Evolutionary conservation across 2,797 vertebrate genomes (phyloP).

Genomic region (Gallinago stenura): DNA sequence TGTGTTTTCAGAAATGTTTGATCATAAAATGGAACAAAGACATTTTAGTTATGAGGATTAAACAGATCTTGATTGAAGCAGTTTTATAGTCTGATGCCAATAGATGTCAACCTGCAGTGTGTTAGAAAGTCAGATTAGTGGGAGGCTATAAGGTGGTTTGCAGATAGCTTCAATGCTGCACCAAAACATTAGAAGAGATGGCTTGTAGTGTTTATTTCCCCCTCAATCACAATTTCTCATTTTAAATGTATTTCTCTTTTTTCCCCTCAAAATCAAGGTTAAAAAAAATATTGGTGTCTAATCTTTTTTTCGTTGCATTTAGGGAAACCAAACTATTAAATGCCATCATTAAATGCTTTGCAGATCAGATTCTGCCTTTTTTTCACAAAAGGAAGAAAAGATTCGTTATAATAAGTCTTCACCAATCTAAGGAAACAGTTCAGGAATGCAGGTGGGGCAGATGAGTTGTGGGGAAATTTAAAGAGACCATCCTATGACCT

Average conservation of each 20-base stretch:
- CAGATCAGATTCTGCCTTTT: neutral
- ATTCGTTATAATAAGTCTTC: neutral
- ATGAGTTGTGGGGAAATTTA: neutral
- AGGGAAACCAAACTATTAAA: neutral
- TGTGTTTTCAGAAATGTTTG: constrained; percentile 28
- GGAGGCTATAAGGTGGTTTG: constrained; percentile 39
- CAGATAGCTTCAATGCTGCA: constrained; percentile 29
- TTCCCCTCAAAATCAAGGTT: neutral
- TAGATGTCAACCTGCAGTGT: neutral
- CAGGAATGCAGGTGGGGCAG: neutral
- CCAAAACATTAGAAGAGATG: neutral
- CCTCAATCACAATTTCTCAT: neutral
- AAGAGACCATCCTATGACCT: neutral
- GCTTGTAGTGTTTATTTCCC: neutral
- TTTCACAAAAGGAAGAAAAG: neutral
- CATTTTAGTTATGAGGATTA: constrained; percentile 29
- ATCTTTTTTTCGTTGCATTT: neutral
- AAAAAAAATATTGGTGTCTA: neutral
- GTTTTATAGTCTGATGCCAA: constrained; percentile 36
- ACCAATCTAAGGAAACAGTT: neutral
- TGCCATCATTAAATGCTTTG: neutral
- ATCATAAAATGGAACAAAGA: constrained; percentile 42
- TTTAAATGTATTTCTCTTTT: neutral
- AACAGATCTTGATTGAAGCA: constrained; percentile 12
- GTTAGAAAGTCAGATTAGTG: constrained; percentile 37